A percentile compares a stretch with the other conserved stretches of the same genome.
phyloP scores from a whole-genome alignment of 2,113 vertebrate species.

The Solenodon paradoxus region DNA sequence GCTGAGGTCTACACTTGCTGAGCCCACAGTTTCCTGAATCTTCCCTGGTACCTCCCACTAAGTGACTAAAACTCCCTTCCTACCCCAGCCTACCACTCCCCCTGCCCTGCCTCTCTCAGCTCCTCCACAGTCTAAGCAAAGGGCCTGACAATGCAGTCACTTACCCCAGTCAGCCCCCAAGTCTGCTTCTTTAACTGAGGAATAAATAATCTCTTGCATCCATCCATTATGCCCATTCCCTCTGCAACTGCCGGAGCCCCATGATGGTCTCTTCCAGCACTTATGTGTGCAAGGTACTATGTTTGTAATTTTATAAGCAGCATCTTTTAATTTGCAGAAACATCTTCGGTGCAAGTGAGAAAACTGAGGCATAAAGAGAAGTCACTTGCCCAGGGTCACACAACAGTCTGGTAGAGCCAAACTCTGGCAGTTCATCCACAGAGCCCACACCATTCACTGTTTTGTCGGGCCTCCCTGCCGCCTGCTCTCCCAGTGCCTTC shows the following conservation, averaged over 20 bases:
- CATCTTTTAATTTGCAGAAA: neutral
- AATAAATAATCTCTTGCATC: neutral
- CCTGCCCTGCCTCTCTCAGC: neutral
- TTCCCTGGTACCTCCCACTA: neutral
- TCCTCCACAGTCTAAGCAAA: neutral
- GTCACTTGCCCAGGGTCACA: neutral
- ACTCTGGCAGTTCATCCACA: neutral
- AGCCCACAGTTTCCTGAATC: neutral
- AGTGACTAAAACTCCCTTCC: neutral
- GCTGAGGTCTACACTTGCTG: neutral
- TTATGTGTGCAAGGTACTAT: neutral
- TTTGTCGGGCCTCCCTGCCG: neutral
- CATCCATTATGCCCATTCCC: neutral
- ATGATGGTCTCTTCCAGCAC: neutral
- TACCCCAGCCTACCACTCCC: neutral
- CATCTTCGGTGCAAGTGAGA: neutral
- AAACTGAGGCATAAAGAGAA: neutral
- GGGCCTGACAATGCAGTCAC: too few species aligned
- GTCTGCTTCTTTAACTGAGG: neutral
- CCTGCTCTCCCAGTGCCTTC: neutral
- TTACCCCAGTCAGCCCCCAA: neutral
- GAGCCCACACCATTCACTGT: too few species aligned
- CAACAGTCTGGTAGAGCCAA: neutral
- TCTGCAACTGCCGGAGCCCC: neutral
- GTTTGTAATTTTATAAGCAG: neutral